Percentiles rank a stretch among this genome's conserved stretches.
phyloP scores from a whole-genome alignment of 2,797 vertebrate species.

The Chelonia mydas region DNA sequence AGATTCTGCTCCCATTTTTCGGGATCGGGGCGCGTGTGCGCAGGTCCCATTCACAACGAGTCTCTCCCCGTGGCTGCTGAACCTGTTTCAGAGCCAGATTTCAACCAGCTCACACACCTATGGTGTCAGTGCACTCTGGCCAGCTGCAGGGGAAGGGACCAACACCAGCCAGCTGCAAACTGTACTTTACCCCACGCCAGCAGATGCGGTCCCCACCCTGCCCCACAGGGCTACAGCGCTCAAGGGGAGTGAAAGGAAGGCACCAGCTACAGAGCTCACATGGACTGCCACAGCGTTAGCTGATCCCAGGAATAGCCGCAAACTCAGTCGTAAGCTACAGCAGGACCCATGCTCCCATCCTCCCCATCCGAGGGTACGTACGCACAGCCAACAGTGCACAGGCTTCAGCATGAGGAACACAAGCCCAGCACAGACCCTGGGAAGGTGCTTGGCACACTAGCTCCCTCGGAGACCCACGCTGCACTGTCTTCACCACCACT shows the following conservation, averaged over 20 bases:
- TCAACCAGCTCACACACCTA: background rate
- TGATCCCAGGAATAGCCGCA: background rate
- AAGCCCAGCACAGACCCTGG: background rate
- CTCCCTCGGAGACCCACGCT: background rate
- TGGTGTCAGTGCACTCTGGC: background rate
- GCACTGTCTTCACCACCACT: background rate
- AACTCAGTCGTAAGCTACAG: background rate
- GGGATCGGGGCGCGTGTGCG: background rate
- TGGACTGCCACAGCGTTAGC: background rate
- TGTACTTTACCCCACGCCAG: background rate
- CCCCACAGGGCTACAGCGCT: too few relatives aligned
- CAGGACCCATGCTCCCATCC: background rate
- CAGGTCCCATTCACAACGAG: background rate
- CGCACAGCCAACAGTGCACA: background rate
- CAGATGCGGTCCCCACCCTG: too few relatives aligned
- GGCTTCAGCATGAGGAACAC: background rate
- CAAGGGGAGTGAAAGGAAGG: background rate
- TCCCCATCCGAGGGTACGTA: background rate
- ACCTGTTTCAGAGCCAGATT: background rate
- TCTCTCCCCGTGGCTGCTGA: background rate
- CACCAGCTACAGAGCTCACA: background rate
- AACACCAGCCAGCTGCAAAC: background rate
- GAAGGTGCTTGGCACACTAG: background rate
- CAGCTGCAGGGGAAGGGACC: background rate
- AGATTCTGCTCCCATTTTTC: background rate